Percentiles rank a stretch among this genome's conserved stretches.
Evolutionary conservation across 2,113 vertebrate genomes (phyloP).

Genomic region (Morone chrysops): DNA sequence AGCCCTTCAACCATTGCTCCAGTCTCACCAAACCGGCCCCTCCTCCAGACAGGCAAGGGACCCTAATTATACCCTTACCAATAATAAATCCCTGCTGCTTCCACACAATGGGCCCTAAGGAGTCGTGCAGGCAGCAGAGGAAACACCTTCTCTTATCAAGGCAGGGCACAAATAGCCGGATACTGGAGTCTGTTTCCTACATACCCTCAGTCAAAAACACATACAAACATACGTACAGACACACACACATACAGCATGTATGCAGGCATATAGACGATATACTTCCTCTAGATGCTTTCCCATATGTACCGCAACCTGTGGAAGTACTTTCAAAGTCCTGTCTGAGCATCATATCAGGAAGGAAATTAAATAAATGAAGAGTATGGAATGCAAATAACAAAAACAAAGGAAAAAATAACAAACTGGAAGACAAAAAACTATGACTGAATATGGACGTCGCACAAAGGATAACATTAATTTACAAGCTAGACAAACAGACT

Average conservation of each 20-base stretch:
- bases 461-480: too few relatives aligned
- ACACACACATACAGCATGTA: not conserved
- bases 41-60: slow-evolving; percentile 56
- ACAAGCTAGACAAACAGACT: not conserved
- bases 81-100: slow-evolving; percentile 71
- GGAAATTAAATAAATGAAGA: slow-evolving; percentile 4
- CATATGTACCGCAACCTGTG: not conserved
- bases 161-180: slow-evolving; percentile 73
- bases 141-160: slow-evolving; percentile 84
- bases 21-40: not conserved
- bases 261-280: slow-evolving; percentile 15
- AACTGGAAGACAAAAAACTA: not conserved
- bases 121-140: slow-evolving; percentile 66
- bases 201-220: slow-evolving; percentile 19
- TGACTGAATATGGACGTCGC: not conserved
- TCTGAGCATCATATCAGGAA: not conserved
- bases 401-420: not conserved
- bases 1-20: slow-evolving; percentile 28
- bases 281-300: slow-evolving; percentile 27
- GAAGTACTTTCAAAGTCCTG: not conserved
- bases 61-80: slow-evolving; percentile 79
- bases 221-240: slow-evolving; percentile 22
- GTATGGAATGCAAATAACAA: not conserved
- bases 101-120: slow-evolving; percentile 77
- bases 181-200: slow-evolving; percentile 65